Percentiles rank a stretch among this genome's conserved stretches.
Conservation (phyloP, 2,113 vertebrate genomes). For the Eolophus roseicapilla region DNA sequence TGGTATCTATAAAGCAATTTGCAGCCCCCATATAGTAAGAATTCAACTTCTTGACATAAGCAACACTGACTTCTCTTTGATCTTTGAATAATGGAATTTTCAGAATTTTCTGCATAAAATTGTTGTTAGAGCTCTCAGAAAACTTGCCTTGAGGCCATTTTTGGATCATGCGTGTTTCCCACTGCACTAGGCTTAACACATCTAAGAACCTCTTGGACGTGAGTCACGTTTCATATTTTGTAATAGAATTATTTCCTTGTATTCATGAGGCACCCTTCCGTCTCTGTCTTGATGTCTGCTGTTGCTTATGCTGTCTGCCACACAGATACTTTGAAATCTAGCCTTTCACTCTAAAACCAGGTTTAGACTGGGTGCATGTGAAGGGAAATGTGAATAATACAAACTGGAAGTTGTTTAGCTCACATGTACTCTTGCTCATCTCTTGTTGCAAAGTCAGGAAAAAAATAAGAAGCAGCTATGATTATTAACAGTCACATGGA, state of each 20-base stretch:
- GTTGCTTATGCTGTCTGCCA: not conserved
- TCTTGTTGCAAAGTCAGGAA: not conserved
- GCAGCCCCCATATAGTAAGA: not conserved
- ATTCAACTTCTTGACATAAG: not conserved
- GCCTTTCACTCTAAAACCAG: not conserved
- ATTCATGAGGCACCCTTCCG: not conserved
- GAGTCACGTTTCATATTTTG: not conserved
- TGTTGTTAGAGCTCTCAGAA: slow-evolving; percentile 23
- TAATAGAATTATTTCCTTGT: not conserved
- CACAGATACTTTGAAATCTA: not conserved
- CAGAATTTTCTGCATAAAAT: slow-evolving; percentile 18
- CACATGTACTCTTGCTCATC: not conserved
- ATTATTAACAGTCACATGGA: not conserved
- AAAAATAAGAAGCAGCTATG: not conserved
- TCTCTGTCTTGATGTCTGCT: not conserved
- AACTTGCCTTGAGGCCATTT: slow-evolving; percentile 12
- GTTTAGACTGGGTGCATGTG: not conserved
- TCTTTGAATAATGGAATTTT: slow-evolving; percentile 21
- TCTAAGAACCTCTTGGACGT: not conserved
- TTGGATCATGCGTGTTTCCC: not conserved
- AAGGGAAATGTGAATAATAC: not conserved
- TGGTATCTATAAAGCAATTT: not conserved
- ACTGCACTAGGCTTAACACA: not conserved
- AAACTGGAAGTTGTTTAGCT: not conserved
- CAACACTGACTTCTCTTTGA: slow-evolving; percentile 18